Evolutionary conservation across 2,888 invertebrate species (phyloP).

Genomic region (Argyresthia goedartella): DNA sequence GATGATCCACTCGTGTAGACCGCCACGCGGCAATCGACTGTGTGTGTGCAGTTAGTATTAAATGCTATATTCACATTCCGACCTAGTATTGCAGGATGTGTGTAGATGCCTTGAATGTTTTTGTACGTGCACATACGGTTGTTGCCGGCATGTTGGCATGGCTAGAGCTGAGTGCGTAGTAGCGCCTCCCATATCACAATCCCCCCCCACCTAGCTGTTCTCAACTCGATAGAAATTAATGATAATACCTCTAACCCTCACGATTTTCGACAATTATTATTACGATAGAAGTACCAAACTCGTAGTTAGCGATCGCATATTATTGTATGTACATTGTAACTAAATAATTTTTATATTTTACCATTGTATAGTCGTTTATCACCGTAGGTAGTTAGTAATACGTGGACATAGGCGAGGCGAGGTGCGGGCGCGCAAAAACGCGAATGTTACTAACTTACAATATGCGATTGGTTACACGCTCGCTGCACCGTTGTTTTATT

Average conservation of each 20-base stretch:
- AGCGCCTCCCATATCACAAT: conserved; percentile 18
- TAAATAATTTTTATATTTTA: conserved; percentile 66
- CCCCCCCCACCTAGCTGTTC: conserved; percentile 48
- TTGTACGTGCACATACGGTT: neutral
- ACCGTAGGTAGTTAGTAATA: conserved; percentile 57
- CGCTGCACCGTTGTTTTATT: conserved; percentile 54
- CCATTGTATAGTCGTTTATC: conserved; percentile 68
- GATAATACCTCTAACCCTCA: conserved; percentile 28
- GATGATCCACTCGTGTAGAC: conserved; percentile 22
- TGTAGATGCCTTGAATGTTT: too few species aligned
- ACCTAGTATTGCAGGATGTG: too few species aligned
- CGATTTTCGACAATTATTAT: conserved; percentile 40
- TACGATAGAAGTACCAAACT: conserved; percentile 66
- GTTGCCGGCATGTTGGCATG: conserved; percentile 9
- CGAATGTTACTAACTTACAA: neutral
- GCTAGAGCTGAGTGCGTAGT: conserved; percentile 38
- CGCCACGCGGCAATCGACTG: conserved; percentile 13
- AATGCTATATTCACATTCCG: conserved; percentile 1
- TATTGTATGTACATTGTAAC: conserved; percentile 62
- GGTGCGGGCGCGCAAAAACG: conserved; percentile 23
- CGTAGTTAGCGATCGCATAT: conserved; percentile 66
- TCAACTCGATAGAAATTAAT: conserved; percentile 38
- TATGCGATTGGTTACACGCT: conserved; percentile 17
- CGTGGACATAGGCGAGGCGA: conserved; percentile 43
- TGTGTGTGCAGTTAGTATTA: neutral